Conservation (phyloP, 2,797 vertebrate genomes). For the Lepidocolaptes lacrymiger region DNA sequence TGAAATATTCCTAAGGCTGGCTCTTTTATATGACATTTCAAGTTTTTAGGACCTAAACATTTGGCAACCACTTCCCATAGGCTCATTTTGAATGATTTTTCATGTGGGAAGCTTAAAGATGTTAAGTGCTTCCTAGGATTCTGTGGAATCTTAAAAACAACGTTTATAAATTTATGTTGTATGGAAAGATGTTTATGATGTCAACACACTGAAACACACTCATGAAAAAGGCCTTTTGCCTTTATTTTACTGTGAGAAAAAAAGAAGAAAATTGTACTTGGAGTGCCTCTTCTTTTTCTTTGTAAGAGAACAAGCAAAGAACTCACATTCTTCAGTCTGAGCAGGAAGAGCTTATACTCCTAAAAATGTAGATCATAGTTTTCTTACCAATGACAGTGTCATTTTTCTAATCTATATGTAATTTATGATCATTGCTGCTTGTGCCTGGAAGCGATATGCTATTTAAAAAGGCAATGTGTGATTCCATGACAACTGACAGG, state of each 20-base stretch:
- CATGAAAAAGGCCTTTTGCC: background rate
- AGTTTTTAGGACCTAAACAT: background rate
- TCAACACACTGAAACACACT: background rate
- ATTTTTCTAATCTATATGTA: background rate
- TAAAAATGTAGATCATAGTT: background rate
- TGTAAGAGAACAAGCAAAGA: background rate
- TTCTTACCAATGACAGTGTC: background rate
- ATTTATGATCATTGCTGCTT: conserved; percentile 3
- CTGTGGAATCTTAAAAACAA: background rate
- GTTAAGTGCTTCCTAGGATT: background rate
- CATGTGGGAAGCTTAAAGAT: background rate
- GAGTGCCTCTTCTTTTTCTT: background rate
- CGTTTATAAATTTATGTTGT: background rate
- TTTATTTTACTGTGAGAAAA: background rate
- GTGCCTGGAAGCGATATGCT: background rate
- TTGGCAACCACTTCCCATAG: background rate
- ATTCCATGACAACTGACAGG: conserved; percentile 9
- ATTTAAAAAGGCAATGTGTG: background rate
- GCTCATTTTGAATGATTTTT: background rate
- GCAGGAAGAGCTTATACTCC: background rate
- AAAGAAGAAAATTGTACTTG: background rate
- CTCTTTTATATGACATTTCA: background rate
- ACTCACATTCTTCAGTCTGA: background rate
- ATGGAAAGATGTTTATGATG: background rate
- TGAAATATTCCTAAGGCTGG: background rate